phyloP scores from a whole-genome alignment of 1,140 invertebrate species.

The Ctenoplectra terminalis region DNA sequence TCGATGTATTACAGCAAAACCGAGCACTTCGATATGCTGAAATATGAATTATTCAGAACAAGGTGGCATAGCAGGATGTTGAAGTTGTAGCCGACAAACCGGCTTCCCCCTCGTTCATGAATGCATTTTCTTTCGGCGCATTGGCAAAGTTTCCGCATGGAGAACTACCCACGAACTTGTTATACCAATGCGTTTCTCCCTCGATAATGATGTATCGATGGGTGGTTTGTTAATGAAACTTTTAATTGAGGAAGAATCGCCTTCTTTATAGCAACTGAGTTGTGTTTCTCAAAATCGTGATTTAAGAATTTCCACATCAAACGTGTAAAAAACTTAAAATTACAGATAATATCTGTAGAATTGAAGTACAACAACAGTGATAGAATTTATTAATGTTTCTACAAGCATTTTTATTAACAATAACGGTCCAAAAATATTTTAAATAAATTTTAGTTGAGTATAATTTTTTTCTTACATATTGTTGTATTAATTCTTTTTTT shows the following conservation, averaged over 20 bases:
- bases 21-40: slow-evolving; percentile 31
- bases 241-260: neutral
- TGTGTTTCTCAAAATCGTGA: too few species aligned
- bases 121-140: slow-evolving; percentile 23
- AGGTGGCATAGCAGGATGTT: slow-evolving; percentile 27
- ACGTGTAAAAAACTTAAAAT: too few species aligned
- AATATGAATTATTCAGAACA: slow-evolving; percentile 57
- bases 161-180: neutral
- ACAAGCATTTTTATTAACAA: too few species aligned
- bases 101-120: neutral
- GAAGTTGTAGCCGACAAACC: slow-evolving; percentile 48
- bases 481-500: too few species aligned
- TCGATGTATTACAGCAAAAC: slow-evolving; percentile 39
- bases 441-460: too few species aligned
- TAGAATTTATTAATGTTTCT: too few species aligned
- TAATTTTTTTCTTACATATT: too few species aligned
- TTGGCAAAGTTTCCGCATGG: slow-evolving; percentile 26
- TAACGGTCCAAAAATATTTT: too few species aligned
- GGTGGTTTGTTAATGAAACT: neutral
- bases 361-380: neutral
- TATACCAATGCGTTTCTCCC: neutral
- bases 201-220: slow-evolving; percentile 3
- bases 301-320: too few species aligned
- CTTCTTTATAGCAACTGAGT: too few species aligned
- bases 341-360: neutral